Evolutionary conservation across 2,797 vertebrate species (phyloP).

Genomic region (Bufotes viridis): DNA sequence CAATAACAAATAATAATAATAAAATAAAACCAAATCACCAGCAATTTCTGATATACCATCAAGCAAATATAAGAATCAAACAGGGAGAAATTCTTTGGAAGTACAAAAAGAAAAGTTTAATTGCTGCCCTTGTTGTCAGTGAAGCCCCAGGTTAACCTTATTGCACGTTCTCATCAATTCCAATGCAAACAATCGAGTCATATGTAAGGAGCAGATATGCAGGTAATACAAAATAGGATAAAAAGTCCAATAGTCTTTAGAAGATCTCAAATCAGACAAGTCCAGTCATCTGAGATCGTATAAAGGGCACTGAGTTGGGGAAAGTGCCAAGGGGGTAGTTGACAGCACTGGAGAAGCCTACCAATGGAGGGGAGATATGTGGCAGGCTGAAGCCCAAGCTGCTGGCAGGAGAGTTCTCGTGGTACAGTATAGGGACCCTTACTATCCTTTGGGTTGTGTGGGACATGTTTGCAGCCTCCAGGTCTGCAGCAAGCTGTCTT

Average conservation of each 20-base stretch:
- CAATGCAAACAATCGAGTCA: slow-evolving; percentile 63
- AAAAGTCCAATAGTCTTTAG: slow-evolving; percentile 21
- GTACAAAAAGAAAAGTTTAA: slow-evolving; percentile 52
- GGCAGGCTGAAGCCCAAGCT: slow-evolving; percentile 81
- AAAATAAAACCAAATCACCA: not conserved
- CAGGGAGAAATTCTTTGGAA: slow-evolving; percentile 66
- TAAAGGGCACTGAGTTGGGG: slow-evolving; percentile 83
- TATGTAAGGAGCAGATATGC: slow-evolving; percentile 55
- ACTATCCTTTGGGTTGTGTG: slow-evolving; percentile 86
- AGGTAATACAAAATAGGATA: slow-evolving; percentile 54
- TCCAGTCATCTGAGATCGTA: slow-evolving; percentile 89
- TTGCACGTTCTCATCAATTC: slow-evolving; percentile 66
- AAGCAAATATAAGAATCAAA: not conserved
- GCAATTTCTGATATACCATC: not conserved
- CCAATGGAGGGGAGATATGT: slow-evolving; percentile 73
- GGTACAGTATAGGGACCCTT: slow-evolving; percentile 90
- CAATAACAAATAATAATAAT: too few relatives aligned
- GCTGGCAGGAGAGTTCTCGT: slow-evolving; percentile 78
- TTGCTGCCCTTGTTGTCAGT: slow-evolving; percentile 55
- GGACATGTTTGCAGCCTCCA: slow-evolving; percentile 81
- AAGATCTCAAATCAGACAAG: slow-evolving; percentile 78
- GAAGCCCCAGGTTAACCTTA: slow-evolving; percentile 63
- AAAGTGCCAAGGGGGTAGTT: slow-evolving; percentile 85
- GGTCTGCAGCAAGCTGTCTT: slow-evolving; percentile 85
- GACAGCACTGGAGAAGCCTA: slow-evolving; percentile 77